Conservation (phyloP, 2,888 invertebrate species). For the Helleia helle region DNA sequence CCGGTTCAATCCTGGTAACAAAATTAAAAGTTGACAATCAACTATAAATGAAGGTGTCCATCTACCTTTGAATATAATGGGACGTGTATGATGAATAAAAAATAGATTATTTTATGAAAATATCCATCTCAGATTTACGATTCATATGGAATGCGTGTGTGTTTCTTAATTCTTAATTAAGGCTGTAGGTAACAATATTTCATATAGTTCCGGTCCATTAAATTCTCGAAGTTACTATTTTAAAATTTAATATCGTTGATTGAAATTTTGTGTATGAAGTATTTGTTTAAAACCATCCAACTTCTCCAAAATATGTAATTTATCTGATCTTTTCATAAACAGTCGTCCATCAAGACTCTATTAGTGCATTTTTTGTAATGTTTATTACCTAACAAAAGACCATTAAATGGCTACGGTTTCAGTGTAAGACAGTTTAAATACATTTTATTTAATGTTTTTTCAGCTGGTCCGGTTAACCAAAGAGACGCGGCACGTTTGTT, state of each 20-base stretch:
- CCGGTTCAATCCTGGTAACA: neutral
- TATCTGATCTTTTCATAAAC: too few relatives aligned
- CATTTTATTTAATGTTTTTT: conserved; percentile 1
- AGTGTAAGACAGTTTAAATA: neutral
- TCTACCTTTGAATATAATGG: conserved; percentile 14
- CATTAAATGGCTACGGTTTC: too few relatives aligned
- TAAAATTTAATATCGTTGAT: too few relatives aligned
- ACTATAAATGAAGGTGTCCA: conserved; percentile 8
- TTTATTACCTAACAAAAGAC: neutral
- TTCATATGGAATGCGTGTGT: conserved; percentile 23
- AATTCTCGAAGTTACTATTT: too few relatives aligned
- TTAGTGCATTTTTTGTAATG: too few relatives aligned
- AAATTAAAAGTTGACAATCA: conserved; percentile 1
- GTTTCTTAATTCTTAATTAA: neutral
- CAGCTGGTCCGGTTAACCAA: conserved; percentile 29
- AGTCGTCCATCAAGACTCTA: too few relatives aligned
- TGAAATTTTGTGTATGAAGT: too few relatives aligned
- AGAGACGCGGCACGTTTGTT: conserved; percentile 3
- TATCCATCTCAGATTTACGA: conserved; percentile 14
- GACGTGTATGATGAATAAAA: conserved; percentile 17
- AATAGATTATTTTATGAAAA: neutral
- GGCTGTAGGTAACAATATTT: neutral
- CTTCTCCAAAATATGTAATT: too few relatives aligned
- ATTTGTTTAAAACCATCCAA: too few relatives aligned
- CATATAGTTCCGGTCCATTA: neutral